Base-by-base conservation (phyloP, 2,113 vertebrate genomes). In the Paramormyrops kingsleyae region DNA sequence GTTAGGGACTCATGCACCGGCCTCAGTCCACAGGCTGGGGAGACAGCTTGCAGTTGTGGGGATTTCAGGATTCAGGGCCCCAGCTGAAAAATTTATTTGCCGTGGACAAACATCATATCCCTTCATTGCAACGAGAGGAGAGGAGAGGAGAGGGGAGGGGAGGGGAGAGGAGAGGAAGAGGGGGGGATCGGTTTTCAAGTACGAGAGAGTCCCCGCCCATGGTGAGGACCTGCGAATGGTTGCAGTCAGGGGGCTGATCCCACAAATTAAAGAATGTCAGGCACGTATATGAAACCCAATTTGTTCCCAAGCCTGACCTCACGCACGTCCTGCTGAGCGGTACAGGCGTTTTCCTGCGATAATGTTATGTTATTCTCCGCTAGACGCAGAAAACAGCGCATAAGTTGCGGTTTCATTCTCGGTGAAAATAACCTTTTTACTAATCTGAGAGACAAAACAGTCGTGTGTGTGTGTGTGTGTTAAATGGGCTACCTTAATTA, bases 211-310 rank as follows among this genome's bases (percentile, higher is more conserved):
- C 49, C 70, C 47, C 87, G 70, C 49, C 89, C 27, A 90, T 56
- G 90, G 90, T 53, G 91, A 89, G 92, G 88, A 91, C 92, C 92
- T 92, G 91, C 94, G 94, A 93, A 94, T 96, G 93, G 95, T 92
- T 92, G 95, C 94, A 95, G 95, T 96, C 94, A 92, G 92, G 90
- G 91, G 90, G 94, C 95, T 94, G 94, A 83, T 94, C 94, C 95
- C 94, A 92, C 92, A 84, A 92, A 94, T 95, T 96, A 96, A 92
- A 94, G 94, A 91, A 96, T 96, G 95, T 95, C 95, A 96, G 95
- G 94, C 94, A 91, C 94, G 95, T 96, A 96, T 95, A 96, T 96
- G 95, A 96, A 94, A 93, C 93, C 93, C 95, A 96, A 96, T 96
- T 94, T 96, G 92, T 90, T 92, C 90, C 89, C 12, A 88, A 83